A percentile compares a stretch with the other conserved stretches of the same genome.
phyloP scores from a whole-genome alignment of 2,797 vertebrate species.

The Siniperca scherzeri region DNA sequence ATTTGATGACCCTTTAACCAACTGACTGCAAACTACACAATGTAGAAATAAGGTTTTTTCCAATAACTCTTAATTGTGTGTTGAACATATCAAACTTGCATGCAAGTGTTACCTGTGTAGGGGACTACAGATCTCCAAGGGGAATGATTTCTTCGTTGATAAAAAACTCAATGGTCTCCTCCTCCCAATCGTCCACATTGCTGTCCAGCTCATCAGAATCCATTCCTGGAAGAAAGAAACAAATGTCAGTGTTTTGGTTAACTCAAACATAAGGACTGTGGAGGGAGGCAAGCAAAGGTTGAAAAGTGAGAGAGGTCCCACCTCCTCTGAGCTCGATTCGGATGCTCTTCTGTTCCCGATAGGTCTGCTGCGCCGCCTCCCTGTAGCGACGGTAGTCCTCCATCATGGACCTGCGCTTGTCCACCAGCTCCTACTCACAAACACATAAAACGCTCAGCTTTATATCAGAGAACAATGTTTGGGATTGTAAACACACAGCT shows the following conservation, averaged over 20 bases:
- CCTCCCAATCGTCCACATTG: constrained; percentile 99
- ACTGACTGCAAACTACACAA: not conserved
- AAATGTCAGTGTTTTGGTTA: not conserved
- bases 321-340: constrained; percentile 97
- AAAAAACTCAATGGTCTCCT: constrained; percentile 99
- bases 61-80: not conserved
- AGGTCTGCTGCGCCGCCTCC: constrained; percentile 87
- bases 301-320: constrained; percentile 46
- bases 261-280: not conserved
- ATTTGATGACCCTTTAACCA: not conserved
- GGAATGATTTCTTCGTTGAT: constrained; percentile 99
- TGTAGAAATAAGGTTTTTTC: not conserved
- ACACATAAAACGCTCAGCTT: constrained; percentile 11
- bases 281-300: not conserved
- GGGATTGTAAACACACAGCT: not conserved
- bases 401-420: constrained; percentile 96
- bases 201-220: constrained; percentile 97
- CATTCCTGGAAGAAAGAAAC: constrained; percentile 84
- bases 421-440: constrained; percentile 91
- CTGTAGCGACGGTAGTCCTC: constrained; percentile 95
- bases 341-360: constrained; percentile 90
- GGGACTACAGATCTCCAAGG: constrained; percentile 92
- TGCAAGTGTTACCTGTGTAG: constrained; percentile 85
- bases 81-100: not conserved
- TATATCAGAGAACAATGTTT: not conserved